Percentiles rank a stretch among this genome's conserved stretches.
phyloP scores from a whole-genome alignment of 2,888 invertebrate genomes.

The Gnatocerus cornutus region DNA sequence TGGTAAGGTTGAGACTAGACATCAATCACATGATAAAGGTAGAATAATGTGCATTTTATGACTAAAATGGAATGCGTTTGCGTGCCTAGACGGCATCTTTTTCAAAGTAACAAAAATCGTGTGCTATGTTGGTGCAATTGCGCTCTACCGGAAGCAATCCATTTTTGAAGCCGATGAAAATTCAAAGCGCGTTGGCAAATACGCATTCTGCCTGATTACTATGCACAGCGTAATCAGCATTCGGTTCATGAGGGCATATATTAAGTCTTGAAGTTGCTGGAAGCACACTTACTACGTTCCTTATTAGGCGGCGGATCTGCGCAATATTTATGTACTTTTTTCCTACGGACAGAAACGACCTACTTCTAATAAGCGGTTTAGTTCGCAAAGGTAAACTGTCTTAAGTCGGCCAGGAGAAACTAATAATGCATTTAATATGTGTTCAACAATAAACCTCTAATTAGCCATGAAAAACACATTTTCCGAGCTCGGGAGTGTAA shows the following conservation, averaged over 20 bases:
- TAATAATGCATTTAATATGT: constrained; percentile 42
- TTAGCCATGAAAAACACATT: constrained; percentile 50
- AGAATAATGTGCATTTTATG: constrained; percentile 25
- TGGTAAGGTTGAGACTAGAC: constrained; percentile 40
- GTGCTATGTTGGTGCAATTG: constrained; percentile 7
- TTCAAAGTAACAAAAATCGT: neutral
- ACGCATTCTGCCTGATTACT: constrained; percentile 43
- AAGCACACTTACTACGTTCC: constrained; percentile 40
- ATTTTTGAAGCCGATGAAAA: constrained; percentile 46
- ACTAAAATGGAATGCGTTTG: constrained; percentile 40
- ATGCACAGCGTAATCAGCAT: constrained; percentile 44
- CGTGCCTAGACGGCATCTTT: constrained; percentile 26
- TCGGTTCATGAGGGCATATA: constrained; percentile 44
- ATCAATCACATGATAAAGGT: constrained; percentile 47
- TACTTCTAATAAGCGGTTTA: constrained; percentile 19
- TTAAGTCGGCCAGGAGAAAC: constrained; percentile 18
- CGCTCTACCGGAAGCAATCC: constrained; percentile 44
- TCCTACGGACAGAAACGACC: constrained; percentile 16
- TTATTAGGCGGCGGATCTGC: constrained; percentile 36
- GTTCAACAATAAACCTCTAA: constrained; percentile 46
- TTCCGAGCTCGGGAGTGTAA: constrained; percentile 42
- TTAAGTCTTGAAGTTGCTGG: constrained; percentile 33
- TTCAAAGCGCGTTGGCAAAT: constrained; percentile 45
- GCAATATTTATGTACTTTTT: constrained; percentile 36
- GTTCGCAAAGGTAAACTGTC: constrained; percentile 17